Evolutionary conservation across 2,113 vertebrate species (phyloP).

Genomic region (Platichthys stellatus): DNA sequence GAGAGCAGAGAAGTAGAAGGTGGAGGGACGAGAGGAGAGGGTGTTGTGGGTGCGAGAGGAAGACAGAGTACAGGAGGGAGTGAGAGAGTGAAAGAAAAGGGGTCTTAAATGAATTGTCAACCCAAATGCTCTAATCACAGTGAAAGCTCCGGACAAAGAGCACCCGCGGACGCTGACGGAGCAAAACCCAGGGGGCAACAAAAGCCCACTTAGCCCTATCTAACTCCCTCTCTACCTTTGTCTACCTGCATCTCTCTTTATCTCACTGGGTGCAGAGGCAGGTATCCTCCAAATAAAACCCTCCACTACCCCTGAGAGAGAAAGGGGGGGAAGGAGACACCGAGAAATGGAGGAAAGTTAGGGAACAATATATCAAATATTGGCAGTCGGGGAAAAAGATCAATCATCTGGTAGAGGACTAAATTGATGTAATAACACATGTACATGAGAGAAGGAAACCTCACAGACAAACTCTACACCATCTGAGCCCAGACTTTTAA

Average conservation of each 20-base stretch:
- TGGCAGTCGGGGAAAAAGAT: neutral
- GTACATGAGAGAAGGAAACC: neutral
- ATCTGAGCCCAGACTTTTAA: too few relatives aligned
- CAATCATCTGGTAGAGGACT: neutral
- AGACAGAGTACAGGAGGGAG: slow-evolving; percentile 26
- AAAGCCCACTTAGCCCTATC: slow-evolving; percentile 87
- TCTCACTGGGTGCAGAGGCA: slow-evolving; percentile 30
- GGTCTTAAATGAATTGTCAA: slow-evolving; percentile 92
- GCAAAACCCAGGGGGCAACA: slow-evolving; percentile 84
- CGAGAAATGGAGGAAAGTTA: neutral
- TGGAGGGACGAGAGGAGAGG: slow-evolving; percentile 6
- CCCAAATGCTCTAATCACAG: slow-evolving; percentile 95
- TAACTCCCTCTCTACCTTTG: slow-evolving; percentile 34
- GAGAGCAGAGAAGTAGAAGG: slow-evolving; percentile 17
- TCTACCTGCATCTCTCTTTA: slow-evolving; percentile 4
- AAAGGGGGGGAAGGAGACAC: neutral
- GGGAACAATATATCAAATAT: neutral
- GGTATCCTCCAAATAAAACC: slow-evolving; percentile 52
- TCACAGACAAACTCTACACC: too few relatives aligned
- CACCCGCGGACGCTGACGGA: slow-evolving; percentile 84
- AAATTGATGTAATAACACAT: neutral
- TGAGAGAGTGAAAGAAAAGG: slow-evolving; percentile 41
- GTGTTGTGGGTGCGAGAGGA: slow-evolving; percentile 33
- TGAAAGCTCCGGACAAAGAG: slow-evolving; percentile 95
- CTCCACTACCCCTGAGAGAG: slow-evolving; percentile 35